Percentiles rank a stretch among this genome's conserved stretches.
phyloP scores from a whole-genome alignment of 2,113 vertebrate genomes.

The Dromaius novaehollandiae region DNA sequence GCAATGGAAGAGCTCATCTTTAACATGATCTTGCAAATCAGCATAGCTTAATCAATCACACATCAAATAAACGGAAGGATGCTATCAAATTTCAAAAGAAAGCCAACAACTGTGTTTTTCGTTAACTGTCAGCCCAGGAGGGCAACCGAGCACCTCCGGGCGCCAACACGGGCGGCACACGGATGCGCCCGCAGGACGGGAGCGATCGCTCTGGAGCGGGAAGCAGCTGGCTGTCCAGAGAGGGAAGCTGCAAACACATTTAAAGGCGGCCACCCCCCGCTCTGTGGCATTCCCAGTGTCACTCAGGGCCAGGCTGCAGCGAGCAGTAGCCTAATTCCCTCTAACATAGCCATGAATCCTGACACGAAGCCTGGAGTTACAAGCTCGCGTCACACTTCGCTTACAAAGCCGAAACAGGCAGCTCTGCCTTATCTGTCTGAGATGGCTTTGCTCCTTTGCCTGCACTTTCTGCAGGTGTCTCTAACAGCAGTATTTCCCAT shows the following conservation, averaged over 20 bases:
- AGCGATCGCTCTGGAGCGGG: background rate
- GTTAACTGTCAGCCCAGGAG: background rate
- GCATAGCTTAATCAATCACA: background rate
- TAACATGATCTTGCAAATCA: background rate
- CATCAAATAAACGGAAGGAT: background rate
- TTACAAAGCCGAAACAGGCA: background rate
- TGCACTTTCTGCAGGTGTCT: background rate
- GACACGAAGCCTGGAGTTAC: background rate
- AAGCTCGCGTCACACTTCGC: background rate
- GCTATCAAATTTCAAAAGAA: rapidly evolving
- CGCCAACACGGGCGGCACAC: background rate
- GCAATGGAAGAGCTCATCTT: background rate
- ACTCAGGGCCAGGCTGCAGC: background rate
- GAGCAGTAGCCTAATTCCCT: background rate
- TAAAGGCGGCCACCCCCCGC: too few species aligned
- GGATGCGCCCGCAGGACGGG: background rate
- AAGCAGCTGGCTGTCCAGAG: background rate
- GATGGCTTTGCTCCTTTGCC: background rate
- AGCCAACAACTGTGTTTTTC: background rate
- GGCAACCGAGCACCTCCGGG: background rate
- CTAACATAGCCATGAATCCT: too few species aligned
- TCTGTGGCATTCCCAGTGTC: background rate
- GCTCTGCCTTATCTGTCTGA: too few species aligned
- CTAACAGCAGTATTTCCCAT: background rate
- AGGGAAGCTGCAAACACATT: background rate